These are phyloP conservation scores for Avahi laniger DNA, from an alignment of 2,797 vertebrate genomes.

Conservation along the genomic window DNA sequence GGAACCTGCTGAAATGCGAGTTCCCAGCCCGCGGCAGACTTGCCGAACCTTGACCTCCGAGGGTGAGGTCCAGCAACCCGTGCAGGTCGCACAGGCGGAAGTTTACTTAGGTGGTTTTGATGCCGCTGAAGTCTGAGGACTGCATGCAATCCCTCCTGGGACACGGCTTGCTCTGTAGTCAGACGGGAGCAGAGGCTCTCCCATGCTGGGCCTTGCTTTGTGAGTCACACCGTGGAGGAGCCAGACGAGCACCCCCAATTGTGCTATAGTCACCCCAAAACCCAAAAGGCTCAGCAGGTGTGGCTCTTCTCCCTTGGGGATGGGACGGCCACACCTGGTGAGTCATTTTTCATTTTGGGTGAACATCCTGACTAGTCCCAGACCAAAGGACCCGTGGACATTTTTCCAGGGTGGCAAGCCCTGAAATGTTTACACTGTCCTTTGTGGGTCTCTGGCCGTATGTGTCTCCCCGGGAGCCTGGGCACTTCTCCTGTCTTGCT, in stretches of 20 bases:
- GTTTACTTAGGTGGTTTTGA: too few species aligned
- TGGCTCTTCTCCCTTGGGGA: background rate
- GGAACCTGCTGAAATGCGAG: accelerated
- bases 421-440: background rate
- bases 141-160: background rate
- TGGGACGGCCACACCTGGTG: background rate
- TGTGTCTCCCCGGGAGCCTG: background rate
- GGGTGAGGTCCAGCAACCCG: background rate
- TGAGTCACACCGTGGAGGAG: too few species aligned
- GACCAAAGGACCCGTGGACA: background rate
- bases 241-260: background rate
- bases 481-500: background rate
- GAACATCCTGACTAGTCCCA: background rate
- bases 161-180: too few species aligned
- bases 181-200: too few species aligned
- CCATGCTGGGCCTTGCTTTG: too few species aligned
- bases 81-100: accelerated
- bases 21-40: background rate
- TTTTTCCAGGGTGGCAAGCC: background rate
- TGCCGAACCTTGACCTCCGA: background rate
- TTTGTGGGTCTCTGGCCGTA: background rate
- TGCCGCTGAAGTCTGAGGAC: background rate
- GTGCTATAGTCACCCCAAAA: accelerated
- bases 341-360: background rate
- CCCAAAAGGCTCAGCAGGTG: background rate